A percentile compares a stretch with the other conserved stretches of the same genome.
Conservation (phyloP, 2,797 vertebrate genomes). For the Dipus sagitta region DNA sequence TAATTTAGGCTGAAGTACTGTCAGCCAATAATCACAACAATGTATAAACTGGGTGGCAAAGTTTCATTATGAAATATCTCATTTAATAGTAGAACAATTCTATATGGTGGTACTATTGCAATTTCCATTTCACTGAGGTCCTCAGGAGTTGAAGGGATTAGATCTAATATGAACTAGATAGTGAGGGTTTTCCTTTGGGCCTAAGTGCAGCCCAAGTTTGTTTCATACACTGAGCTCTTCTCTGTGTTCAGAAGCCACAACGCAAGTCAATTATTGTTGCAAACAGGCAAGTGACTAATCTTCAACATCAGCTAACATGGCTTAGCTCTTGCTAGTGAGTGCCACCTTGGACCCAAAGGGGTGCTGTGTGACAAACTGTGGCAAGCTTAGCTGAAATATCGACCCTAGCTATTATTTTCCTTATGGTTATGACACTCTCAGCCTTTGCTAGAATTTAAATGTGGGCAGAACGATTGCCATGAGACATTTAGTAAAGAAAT, state of each 20-base stretch:
- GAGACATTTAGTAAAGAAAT: neutral
- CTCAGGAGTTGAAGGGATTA: slow-evolving; percentile 2
- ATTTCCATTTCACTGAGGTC: neutral
- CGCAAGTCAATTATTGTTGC: neutral
- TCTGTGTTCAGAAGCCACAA: neutral
- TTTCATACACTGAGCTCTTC: neutral
- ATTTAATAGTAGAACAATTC: neutral
- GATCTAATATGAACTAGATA: neutral
- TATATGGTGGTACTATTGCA: neutral
- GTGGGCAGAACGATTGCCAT: neutral
- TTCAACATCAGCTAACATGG: neutral
- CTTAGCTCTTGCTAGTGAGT: neutral
- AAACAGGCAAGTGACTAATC: neutral
- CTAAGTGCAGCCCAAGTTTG: neutral
- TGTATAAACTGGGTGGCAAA: neutral
- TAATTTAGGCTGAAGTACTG: slow-evolving; percentile 36
- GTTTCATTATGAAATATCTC: neutral
- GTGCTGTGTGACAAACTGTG: neutral
- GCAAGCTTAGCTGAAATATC: neutral
- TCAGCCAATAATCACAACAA: slow-evolving; percentile 26
- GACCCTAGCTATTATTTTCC: neutral
- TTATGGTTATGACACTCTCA: neutral
- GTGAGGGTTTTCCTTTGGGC: neutral
- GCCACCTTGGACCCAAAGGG: neutral
- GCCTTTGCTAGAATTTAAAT: neutral